These are phyloP conservation scores for Drosophila busckii DNA, from an alignment of 1,140 invertebrate species.

Conservation along the genomic window DNA sequence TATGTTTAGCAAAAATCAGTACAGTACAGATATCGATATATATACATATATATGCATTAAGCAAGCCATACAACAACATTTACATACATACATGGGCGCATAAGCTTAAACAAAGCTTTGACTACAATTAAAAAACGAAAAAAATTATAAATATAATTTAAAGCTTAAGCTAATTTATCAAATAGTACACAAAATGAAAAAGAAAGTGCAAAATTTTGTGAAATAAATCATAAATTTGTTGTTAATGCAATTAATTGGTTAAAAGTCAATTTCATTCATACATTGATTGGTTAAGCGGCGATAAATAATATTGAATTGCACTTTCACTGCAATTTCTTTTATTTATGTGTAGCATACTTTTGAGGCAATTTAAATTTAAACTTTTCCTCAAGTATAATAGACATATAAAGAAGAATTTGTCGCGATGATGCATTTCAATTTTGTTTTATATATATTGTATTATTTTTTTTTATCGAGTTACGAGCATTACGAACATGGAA, in stretches of 20 bases:
- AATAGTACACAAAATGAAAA: slow-evolving; percentile 28
- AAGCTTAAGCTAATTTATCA: slow-evolving; percentile 21
- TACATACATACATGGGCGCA: slow-evolving; percentile 75
- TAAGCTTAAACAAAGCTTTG: slow-evolving; percentile 61
- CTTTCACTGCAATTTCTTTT: too few relatives aligned
- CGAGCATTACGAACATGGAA: slow-evolving; percentile 1
- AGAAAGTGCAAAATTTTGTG: slow-evolving; percentile 71
- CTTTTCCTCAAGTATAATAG: too few relatives aligned
- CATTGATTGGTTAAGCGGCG: too few relatives aligned
- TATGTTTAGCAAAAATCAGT: slow-evolving; percentile 37
- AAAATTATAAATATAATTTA: slow-evolving; percentile 37
- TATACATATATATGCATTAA: slow-evolving; percentile 27
- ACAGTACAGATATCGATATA: slow-evolving; percentile 12
- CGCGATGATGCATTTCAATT: too few relatives aligned
- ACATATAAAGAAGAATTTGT: too few relatives aligned
- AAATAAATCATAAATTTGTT: slow-evolving; percentile 1
- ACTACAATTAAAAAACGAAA: slow-evolving; percentile 56
- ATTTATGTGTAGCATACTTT: too few relatives aligned
- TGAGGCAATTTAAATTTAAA: too few relatives aligned
- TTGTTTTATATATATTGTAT: too few relatives aligned
- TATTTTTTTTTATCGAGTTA: background rate
- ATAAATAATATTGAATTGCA: too few relatives aligned
- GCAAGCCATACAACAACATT: slow-evolving; percentile 57
- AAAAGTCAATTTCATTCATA: slow-evolving; percentile 2
- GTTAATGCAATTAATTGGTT: background rate